phyloP scores from a whole-genome alignment of 2,113 vertebrate species.

The Microcebus tavaratra region DNA sequence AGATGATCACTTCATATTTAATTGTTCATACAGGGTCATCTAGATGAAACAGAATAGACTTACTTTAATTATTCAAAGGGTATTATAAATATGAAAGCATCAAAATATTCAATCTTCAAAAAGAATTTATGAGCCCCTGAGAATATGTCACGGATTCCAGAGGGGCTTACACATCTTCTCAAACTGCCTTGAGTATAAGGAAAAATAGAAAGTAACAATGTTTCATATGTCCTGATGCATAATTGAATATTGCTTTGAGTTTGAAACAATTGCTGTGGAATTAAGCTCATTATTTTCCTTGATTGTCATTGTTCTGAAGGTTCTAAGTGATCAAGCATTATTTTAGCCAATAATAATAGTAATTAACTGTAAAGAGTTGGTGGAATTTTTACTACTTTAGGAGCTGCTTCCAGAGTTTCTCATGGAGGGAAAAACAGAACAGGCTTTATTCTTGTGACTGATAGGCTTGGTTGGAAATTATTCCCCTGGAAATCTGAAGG shows the following conservation, averaged over 20 bases:
- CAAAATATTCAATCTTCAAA: slow-evolving; percentile 28
- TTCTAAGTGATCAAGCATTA: slow-evolving; percentile 59
- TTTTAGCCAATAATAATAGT: slow-evolving; percentile 46
- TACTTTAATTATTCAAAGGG: slow-evolving; percentile 28
- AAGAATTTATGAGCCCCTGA: neutral
- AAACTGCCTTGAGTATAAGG: neutral
- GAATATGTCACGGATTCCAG: neutral
- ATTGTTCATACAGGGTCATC: neutral
- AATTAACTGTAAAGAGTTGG: neutral
- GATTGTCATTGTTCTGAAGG: slow-evolving; percentile 41
- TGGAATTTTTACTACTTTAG: neutral
- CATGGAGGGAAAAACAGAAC: neutral
- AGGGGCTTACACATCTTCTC: neutral
- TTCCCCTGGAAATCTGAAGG: neutral
- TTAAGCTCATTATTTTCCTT: slow-evolving; percentile 56
- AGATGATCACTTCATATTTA: neutral
- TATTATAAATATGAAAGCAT: neutral
- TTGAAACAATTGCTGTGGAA: slow-evolving; percentile 54
- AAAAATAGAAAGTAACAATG: slow-evolving; percentile 23
- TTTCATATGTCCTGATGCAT: neutral
- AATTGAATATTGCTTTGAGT: slow-evolving; percentile 32
- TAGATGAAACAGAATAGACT: neutral
- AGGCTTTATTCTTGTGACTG: neutral
- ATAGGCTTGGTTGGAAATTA: neutral
- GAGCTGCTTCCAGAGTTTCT: neutral